phyloP scores from a whole-genome alignment of 2,113 vertebrate genomes.

The Cyprinodon brontotheroides region DNA sequence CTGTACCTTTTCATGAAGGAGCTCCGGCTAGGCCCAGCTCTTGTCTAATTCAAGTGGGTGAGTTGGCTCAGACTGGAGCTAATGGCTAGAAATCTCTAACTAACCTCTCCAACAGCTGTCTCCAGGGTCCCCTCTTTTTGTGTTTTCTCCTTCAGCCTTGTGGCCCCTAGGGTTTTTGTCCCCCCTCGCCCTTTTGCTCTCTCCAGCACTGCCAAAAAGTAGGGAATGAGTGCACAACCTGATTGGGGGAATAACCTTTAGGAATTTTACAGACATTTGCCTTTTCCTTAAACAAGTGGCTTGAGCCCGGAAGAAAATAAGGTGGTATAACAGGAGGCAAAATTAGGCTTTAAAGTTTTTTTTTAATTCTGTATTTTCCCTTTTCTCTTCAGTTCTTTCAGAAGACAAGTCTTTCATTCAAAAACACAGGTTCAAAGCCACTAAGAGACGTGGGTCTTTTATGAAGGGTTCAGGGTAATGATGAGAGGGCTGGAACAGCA shows the following conservation, averaged over 20 bases:
- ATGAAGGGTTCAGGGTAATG: slow-evolving; percentile 74
- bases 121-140: slow-evolving; percentile 67
- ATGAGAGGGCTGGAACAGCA: slow-evolving; percentile 73
- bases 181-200: slow-evolving; percentile 50
- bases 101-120: slow-evolving; percentile 84
- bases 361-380: slow-evolving; percentile 27
- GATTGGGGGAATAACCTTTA: slow-evolving; percentile 69
- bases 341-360: slow-evolving; percentile 66
- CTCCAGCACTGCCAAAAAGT: slow-evolving; percentile 57
- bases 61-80: slow-evolving; percentile 80
- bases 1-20: slow-evolving; percentile 72
- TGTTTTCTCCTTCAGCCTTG: slow-evolving; percentile 64
- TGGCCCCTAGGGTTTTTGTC: slow-evolving; percentile 47
- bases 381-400: slow-evolving; percentile 64
- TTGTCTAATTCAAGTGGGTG: slow-evolving; percentile 80
- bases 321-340: slow-evolving; percentile 59
- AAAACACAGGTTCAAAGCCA: slow-evolving; percentile 77
- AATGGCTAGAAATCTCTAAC: slow-evolving; percentile 85
- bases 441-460: slow-evolving; percentile 71
- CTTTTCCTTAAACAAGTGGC: slow-evolving; percentile 78
- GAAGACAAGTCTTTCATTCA: slow-evolving; percentile 79
- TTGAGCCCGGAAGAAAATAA: slow-evolving; percentile 77
- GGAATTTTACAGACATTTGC: slow-evolving; percentile 75
- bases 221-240: slow-evolving; percentile 65
- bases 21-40: slow-evolving; percentile 65